Conservation (phyloP, 2,797 vertebrate species). For the Siniperca obscura region DNA sequence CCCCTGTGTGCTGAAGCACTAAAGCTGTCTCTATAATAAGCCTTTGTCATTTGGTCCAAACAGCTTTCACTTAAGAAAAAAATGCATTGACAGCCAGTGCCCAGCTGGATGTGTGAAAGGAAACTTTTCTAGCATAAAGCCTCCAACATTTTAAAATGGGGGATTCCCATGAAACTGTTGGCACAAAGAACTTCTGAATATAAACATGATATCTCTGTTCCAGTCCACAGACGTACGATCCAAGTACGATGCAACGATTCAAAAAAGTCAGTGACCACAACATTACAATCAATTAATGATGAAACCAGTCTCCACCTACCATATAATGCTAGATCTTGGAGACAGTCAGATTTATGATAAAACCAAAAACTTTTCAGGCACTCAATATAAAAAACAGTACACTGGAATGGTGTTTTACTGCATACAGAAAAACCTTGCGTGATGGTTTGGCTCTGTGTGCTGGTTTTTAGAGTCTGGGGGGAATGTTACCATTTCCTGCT, state of each 20-base stretch:
- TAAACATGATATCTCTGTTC: slow-evolving; percentile 15
- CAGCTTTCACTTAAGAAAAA: slow-evolving; percentile 46
- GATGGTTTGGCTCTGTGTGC: neutral
- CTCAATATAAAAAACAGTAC: neutral
- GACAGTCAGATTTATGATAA: slow-evolving; percentile 1
- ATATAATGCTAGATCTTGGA: slow-evolving; percentile 3
- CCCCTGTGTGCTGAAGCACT: slow-evolving; percentile 32
- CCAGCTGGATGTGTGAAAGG: slow-evolving; percentile 71
- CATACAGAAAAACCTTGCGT: neutral
- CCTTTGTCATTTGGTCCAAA: slow-evolving; percentile 65
- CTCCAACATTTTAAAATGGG: slow-evolving; percentile 42
- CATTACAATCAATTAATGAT: neutral
- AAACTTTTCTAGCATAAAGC: slow-evolving; percentile 61
- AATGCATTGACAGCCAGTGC: slow-evolving; percentile 36
- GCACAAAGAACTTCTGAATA: slow-evolving; percentile 59
- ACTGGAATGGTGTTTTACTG: neutral
- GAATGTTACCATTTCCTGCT: slow-evolving; percentile 63
- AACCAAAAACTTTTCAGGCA: slow-evolving; percentile 16
- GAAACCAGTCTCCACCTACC: slow-evolving; percentile 3
- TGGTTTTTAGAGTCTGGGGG: neutral
- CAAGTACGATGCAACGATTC: neutral
- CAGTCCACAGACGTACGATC: neutral
- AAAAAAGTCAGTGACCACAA: slow-evolving; percentile 9
- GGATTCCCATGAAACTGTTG: slow-evolving; percentile 69
- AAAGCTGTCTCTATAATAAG: slow-evolving; percentile 40